Evolutionary conservation across 2,888 invertebrate genomes (phyloP).

Genomic region (Ophion slaviceki): DNA sequence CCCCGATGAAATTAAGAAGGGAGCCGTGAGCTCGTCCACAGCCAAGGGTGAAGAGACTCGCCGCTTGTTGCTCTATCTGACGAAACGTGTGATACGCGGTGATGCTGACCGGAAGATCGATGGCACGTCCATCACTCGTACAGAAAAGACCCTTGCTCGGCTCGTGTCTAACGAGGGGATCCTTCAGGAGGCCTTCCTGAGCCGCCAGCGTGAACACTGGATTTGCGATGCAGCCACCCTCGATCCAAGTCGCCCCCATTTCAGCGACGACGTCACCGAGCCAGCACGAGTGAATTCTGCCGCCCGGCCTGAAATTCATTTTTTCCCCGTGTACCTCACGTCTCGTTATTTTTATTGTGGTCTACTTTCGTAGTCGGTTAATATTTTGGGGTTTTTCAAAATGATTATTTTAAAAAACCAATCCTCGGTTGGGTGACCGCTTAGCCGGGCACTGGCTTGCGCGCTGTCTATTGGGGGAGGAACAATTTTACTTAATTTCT

Average conservation of each 20-base stretch:
- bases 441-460: too few species aligned
- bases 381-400: background rate
- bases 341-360: background rate
- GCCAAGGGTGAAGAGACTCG: constrained; percentile 86
- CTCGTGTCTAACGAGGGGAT: constrained; percentile 85
- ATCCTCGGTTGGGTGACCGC: too few species aligned
- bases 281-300: constrained; percentile 91
- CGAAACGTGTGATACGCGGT: constrained; percentile 88
- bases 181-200: constrained; percentile 87
- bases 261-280: constrained; percentile 91
- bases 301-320: constrained; percentile 87
- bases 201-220: constrained; percentile 89
- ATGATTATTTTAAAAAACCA: too few species aligned
- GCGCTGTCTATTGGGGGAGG: too few species aligned
- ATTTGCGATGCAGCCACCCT: constrained; percentile 89
- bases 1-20: constrained; percentile 87
- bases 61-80: constrained; percentile 88
- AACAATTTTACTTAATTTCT: too few species aligned
- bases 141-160: constrained; percentile 87
- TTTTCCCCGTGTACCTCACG: background rate
- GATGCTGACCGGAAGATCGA: constrained; percentile 87
- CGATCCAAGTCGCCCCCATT: constrained; percentile 91
- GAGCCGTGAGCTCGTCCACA: constrained; percentile 87
- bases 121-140: constrained; percentile 89
- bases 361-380: background rate